phyloP scores from a whole-genome alignment of 1,140 invertebrate species.

The Orchestia grillus region DNA sequence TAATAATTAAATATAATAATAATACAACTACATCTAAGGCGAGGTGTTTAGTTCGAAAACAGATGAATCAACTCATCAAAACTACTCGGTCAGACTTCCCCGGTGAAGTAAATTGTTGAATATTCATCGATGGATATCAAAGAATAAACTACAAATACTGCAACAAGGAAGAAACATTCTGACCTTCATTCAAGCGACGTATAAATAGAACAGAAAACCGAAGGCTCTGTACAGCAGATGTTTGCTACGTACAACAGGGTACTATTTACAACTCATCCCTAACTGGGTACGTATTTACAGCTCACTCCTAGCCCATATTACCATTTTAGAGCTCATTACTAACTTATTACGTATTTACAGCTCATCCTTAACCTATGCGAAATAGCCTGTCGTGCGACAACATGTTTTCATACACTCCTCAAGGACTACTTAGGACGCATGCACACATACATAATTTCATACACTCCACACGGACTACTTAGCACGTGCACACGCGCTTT shows the following conservation, averaged over 20 bases:
- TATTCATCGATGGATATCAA: neutral
- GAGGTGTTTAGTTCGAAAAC: slow-evolving; percentile 50
- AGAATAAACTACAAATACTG: neutral
- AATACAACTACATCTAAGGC: slow-evolving; percentile 50
- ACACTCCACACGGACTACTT: neutral
- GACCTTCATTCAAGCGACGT: neutral
- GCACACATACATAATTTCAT: neutral
- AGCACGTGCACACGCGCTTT: neutral
- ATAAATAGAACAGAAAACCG: slow-evolving; percentile 38
- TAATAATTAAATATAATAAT: slow-evolving; percentile 43
- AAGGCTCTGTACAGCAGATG: slow-evolving; percentile 24
- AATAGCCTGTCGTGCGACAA: neutral
- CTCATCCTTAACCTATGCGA: neutral
- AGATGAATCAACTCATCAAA: slow-evolving; percentile 7
- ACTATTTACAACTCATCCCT: neutral
- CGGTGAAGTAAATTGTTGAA: neutral
- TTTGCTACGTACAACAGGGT: slow-evolving; percentile 5
- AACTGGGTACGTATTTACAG: neutral
- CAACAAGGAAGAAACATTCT: neutral
- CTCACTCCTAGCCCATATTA: neutral
- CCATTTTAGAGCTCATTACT: neutral
- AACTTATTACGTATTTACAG: slow-evolving; percentile 23
- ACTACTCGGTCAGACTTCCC: neutral
- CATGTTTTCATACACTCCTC: neutral
- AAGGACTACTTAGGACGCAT: neutral